Conservation (phyloP, 2,113 vertebrate genomes). For the Oceanites oceanicus region DNA sequence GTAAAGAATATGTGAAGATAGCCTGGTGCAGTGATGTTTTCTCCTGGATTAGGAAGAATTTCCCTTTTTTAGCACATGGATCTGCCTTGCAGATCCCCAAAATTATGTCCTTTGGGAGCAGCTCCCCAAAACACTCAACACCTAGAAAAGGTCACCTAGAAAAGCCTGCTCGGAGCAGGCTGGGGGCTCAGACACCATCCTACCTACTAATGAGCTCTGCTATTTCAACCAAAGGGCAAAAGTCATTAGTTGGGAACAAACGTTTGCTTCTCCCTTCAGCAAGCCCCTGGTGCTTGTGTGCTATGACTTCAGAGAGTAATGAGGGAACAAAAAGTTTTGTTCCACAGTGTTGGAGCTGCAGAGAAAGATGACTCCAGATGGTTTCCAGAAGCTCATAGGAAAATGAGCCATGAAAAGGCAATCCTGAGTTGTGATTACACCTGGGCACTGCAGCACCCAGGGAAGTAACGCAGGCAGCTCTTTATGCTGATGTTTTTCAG, state of each 20-base stretch:
- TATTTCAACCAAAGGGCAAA: not conserved
- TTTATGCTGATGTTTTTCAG: rapidly evolving
- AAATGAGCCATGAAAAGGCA: not conserved
- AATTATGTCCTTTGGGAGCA: not conserved
- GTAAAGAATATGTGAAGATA: not conserved
- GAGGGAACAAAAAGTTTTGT: not conserved
- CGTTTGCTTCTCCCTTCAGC: not conserved
- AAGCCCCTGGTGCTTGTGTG: not conserved
- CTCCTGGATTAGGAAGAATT: not conserved
- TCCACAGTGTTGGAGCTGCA: not conserved
- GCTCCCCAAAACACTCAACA: not conserved
- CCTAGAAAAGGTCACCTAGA: not conserved
- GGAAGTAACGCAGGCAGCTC: not conserved
- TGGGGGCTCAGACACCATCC: not conserved
- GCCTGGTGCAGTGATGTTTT: not conserved
- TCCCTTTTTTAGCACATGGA: too few species aligned
- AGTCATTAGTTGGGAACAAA: not conserved
- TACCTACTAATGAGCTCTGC: not conserved
- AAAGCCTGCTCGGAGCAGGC: not conserved
- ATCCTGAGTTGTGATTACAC: not conserved
- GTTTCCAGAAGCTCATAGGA: not conserved
- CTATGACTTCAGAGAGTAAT: not conserved
- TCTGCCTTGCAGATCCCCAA: not conserved
- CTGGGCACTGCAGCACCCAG: not conserved
- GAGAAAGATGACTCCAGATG: not conserved